Conservation (phyloP, 2,888 invertebrate species). For the Drosophila pseudotakahashii region DNA sequence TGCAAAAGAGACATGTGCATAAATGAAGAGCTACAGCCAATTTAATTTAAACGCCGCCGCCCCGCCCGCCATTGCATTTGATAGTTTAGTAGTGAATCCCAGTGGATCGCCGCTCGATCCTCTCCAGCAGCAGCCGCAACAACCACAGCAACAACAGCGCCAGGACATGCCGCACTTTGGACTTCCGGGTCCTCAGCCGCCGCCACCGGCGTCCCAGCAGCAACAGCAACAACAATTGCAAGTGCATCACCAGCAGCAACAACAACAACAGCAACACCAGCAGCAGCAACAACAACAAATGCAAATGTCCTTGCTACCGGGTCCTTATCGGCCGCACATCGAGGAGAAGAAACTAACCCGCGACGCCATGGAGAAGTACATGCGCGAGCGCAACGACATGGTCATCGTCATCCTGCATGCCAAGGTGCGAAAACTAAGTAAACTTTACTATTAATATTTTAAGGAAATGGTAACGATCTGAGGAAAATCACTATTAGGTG, state of each 20-base stretch:
- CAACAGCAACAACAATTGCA: constrained; percentile 58
- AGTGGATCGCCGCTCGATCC: constrained; percentile 55
- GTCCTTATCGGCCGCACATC: constrained; percentile 82
- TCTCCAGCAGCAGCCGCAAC: constrained; percentile 33
- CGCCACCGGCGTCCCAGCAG: constrained; percentile 58
- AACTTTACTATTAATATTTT: background rate
- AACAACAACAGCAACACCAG: constrained; percentile 72
- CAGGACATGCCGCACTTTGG: constrained; percentile 84
- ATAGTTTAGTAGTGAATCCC: constrained; percentile 67
- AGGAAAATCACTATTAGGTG: too few relatives aligned
- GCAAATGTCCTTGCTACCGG: constrained; percentile 82
- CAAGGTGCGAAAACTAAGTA: constrained; percentile 86
- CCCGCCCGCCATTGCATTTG: constrained; percentile 72
- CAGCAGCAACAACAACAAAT: constrained; percentile 79
- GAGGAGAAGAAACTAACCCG: constrained; percentile 88
- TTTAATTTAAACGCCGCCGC: constrained; percentile 73
- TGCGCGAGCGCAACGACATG: constrained; percentile 97
- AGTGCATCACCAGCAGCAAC: constrained; percentile 72
- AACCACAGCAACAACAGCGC: constrained; percentile 61
- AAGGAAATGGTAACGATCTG: background rate
- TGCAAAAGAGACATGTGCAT: constrained; percentile 69
- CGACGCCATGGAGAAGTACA: constrained; percentile 95
- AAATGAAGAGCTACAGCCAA: constrained; percentile 81
- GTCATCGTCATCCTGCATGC: constrained; percentile 98
- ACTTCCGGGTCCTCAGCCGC: constrained; percentile 82